phyloP scores from a whole-genome alignment of 1,140 invertebrate genomes.

The Tenebrio molitor region DNA sequence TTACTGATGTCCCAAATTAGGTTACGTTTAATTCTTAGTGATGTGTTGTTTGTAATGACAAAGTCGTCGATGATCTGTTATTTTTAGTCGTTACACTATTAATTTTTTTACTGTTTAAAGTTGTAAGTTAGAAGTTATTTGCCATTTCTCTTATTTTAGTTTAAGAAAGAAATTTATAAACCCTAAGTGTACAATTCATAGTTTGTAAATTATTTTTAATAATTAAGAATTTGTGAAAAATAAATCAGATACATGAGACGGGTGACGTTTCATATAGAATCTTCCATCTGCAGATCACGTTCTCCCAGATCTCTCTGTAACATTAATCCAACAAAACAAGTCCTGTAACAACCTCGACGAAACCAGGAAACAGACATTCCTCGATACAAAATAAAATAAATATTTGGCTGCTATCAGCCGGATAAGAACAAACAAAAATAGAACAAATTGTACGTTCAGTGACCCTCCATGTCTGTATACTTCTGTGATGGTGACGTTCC shows the following conservation, averaged over 20 bases:
- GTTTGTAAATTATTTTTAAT: constrained; percentile 44
- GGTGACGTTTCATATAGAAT: no score
- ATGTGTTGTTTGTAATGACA: constrained; percentile 19
- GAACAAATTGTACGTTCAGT: no score
- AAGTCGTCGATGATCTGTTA: constrained; percentile 38
- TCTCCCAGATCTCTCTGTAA: no score
- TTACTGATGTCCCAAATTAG: neutral
- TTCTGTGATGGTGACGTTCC: no score
- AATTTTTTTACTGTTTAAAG: constrained; percentile 38
- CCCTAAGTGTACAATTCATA: constrained; percentile 42
- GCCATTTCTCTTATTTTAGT: constrained; percentile 23
- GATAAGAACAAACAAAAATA: no score
- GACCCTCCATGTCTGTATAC: no score
- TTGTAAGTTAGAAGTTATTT: constrained; percentile 22
- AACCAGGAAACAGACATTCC: no score
- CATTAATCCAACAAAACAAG: no score
- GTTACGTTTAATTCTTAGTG: constrained; percentile 20
- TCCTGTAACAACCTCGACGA: no score
- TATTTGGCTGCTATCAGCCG: no score
- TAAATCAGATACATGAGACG: constrained; percentile 29
- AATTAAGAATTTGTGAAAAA: constrained; percentile 24
- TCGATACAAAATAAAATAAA: no score
- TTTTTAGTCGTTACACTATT: constrained; percentile 39
- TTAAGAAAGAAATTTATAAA: constrained; percentile 17
- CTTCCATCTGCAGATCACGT: no score